Conservation (phyloP, 2,888 invertebrate genomes). For the Xanthorhoe designata region DNA sequence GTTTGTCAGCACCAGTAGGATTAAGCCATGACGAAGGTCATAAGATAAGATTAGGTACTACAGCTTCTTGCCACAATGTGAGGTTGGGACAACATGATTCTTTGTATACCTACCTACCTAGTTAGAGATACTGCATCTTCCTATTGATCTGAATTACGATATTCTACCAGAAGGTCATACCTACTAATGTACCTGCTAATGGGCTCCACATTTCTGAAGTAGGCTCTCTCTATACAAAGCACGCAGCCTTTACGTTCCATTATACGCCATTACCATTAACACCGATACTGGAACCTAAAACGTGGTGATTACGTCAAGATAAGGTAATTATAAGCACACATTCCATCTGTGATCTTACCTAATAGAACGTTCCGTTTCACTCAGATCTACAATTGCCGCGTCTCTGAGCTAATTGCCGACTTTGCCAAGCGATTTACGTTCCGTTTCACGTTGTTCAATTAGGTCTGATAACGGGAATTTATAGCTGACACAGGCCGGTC, state of each 20-base stretch:
- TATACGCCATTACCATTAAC: conserved; percentile 5
- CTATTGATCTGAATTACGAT: no score
- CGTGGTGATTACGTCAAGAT: conserved; percentile 11
- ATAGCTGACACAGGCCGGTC: conserved; percentile 53
- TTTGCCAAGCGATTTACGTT: conserved; percentile 61
- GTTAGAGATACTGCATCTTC: no score
- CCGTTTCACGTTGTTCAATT: conserved; percentile 66
- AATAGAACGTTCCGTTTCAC: conserved; percentile 53
- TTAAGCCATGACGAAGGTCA: no score
- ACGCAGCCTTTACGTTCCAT: conserved; percentile 4
- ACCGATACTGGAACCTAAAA: conserved; percentile 1
- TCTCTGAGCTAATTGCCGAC: conserved; percentile 65
- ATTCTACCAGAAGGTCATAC: neutral
- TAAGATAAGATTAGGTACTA: no score
- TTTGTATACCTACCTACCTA: no score
- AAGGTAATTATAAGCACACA: conserved; percentile 13
- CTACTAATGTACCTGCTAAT: neutral
- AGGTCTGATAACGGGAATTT: conserved; percentile 74
- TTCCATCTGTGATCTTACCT: conserved; percentile 37
- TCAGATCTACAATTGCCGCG: conserved; percentile 60
- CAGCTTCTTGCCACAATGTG: no score
- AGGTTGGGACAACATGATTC: no score
- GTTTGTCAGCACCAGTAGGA: neutral
- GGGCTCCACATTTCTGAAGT: neutral
- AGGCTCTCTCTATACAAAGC: conserved; percentile 1